Conservation (phyloP, 2,113 vertebrate species). For the Dromas ardeola region DNA sequence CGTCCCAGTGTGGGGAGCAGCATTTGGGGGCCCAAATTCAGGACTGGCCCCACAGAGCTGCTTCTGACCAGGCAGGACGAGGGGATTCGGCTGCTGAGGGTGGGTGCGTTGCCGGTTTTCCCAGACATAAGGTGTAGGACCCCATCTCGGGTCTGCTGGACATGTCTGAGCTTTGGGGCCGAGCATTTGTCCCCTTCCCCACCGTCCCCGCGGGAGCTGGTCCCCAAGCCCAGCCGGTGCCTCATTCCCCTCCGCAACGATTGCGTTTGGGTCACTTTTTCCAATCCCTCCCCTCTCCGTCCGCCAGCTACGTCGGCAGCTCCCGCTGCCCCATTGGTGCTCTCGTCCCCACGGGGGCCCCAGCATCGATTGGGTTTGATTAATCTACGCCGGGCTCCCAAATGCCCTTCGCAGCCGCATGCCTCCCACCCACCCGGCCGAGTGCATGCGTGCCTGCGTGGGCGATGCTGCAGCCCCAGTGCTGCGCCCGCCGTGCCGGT, state of each 20-base stretch:
- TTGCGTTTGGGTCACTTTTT: slow-evolving; percentile 62
- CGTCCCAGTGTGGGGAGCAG: not conserved
- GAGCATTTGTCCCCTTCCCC: not conserved
- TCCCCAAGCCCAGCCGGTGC: not conserved
- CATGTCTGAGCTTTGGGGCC: not conserved
- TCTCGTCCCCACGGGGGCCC: slow-evolving; percentile 11
- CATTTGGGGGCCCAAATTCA: not conserved
- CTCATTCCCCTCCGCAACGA: not conserved
- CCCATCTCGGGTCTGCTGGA: not conserved
- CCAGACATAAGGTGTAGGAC: not conserved
- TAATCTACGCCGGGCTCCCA: not conserved
- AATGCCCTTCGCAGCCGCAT: slow-evolving; percentile 54
- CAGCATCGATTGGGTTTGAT: slow-evolving; percentile 62
- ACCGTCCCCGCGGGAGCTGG: fast-evolving
- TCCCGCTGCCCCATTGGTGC: slow-evolving; percentile 28
- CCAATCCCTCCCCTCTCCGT: slow-evolving; percentile 34
- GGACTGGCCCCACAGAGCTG: not conserved
- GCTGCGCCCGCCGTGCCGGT: not conserved
- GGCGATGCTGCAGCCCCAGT: slow-evolving; percentile 7
- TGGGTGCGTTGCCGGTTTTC: not conserved
- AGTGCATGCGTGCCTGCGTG: not conserved
- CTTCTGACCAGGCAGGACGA: not conserved
- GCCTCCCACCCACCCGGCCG: not conserved
- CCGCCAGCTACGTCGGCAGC: not conserved
- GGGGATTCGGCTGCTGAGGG: not conserved